Conservation (phyloP, 2,888 invertebrate species). For the Ypsolopha scabrella region DNA sequence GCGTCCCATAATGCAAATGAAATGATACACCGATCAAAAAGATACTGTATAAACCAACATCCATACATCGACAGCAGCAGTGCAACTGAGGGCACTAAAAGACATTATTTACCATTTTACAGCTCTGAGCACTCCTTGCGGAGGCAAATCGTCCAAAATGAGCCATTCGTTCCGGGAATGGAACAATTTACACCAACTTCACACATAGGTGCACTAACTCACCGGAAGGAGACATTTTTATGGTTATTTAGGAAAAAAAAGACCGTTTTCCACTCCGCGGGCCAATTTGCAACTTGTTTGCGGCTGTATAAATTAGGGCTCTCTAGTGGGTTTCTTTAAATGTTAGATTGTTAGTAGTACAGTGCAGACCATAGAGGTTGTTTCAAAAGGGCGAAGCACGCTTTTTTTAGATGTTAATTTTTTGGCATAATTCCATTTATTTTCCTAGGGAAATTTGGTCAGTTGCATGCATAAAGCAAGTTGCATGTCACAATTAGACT, state of each 20-base stretch:
- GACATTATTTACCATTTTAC: constrained; percentile 48
- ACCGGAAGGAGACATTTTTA: constrained; percentile 64
- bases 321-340: constrained; percentile 5
- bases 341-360: no score
- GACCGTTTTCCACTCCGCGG: constrained; percentile 47
- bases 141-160: constrained; percentile 51
- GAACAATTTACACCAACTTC: constrained; percentile 55
- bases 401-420: no score
- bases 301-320: constrained; percentile 52
- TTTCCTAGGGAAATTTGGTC: no score
- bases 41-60: no score
- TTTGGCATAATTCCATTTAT: no score
- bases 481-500: no score
- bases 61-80: no score
- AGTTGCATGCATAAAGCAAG: no score
- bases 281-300: constrained; percentile 69
- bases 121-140: constrained; percentile 28
- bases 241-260: constrained; percentile 68
- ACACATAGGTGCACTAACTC: constrained; percentile 54
- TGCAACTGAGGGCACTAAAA: constrained; percentile 28
- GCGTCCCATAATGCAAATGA: no score
- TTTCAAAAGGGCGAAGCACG: no score
- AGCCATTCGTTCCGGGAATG: constrained; percentile 53
- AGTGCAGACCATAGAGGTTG: no score
- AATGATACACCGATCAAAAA: no score